Percentiles rank a stretch among this genome's conserved stretches.
Conservation (phyloP, 2,888 invertebrate genomes). For the Tetragonula carbonaria region DNA sequence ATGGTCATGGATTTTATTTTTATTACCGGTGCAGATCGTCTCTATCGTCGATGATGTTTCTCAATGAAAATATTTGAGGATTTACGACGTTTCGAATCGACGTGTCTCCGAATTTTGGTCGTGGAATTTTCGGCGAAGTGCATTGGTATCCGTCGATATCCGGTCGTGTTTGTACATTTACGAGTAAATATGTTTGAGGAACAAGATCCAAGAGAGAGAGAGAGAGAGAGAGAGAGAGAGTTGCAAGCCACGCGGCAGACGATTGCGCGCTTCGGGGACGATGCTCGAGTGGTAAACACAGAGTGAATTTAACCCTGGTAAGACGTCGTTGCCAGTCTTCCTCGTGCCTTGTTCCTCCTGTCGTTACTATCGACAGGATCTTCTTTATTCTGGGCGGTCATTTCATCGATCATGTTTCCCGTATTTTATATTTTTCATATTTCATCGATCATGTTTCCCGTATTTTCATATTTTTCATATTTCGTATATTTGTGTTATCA, state of each 20-base stretch:
- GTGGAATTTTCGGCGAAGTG: constrained; percentile 46
- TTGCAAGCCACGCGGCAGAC: constrained; percentile 37
- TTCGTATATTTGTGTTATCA: neutral
- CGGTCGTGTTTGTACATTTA: constrained; percentile 35
- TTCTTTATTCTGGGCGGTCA: neutral
- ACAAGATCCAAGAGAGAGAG: constrained; percentile 45
- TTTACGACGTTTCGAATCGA: neutral
- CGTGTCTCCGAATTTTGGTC: constrained; percentile 27
- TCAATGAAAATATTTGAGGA: constrained; percentile 23
- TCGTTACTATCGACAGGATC: neutral
- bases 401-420: neutral
- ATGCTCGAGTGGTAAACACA: constrained; percentile 52
- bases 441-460: neutral
- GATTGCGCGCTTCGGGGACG: constrained; percentile 49
- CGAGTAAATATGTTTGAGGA: constrained; percentile 58
- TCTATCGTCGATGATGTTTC: neutral
- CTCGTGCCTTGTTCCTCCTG: neutral
- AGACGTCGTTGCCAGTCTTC: neutral
- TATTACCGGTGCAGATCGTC: no score
- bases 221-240: constrained; percentile 15
- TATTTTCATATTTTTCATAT: neutral
- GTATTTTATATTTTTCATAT: neutral
- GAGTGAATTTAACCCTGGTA: constrained; percentile 35
- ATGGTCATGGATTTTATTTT: no score
- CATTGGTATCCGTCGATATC: constrained; percentile 37